phyloP scores from a whole-genome alignment of 2,113 vertebrate genomes.

The Platysternon megacephalum region DNA sequence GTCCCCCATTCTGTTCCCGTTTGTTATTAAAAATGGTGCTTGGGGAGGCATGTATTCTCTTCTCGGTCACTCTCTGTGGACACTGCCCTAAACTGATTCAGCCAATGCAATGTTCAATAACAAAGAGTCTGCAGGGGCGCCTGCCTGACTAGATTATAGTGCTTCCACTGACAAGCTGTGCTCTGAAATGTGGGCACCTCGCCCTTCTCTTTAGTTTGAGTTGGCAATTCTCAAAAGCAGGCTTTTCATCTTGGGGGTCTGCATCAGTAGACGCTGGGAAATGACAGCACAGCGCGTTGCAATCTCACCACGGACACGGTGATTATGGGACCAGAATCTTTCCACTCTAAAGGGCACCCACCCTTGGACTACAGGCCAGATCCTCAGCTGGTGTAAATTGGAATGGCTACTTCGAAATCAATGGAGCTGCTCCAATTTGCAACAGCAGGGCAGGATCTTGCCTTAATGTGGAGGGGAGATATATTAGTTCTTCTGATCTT shows the following conservation, averaged over 20 bases:
- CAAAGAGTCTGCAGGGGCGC: background rate
- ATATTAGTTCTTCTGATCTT: background rate
- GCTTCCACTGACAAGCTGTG: background rate
- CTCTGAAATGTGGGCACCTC: background rate
- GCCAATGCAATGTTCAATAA: background rate
- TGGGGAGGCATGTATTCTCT: background rate
- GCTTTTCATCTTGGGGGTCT: background rate
- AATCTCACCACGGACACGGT: rapidly evolving
- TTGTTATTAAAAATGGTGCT: background rate
- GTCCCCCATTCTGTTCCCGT: background rate
- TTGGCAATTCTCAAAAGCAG: background rate
- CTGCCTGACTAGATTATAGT: rapidly evolving
- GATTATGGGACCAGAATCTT: background rate
- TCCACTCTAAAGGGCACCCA: rapidly evolving
- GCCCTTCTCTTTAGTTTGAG: background rate
- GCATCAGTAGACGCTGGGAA: rapidly evolving
- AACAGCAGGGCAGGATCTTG: background rate
- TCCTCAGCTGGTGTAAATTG: rapidly evolving
- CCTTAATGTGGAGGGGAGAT: background rate
- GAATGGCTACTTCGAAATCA: background rate
- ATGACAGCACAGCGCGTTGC: rapidly evolving
- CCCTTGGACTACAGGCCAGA: background rate
- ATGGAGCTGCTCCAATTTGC: rapidly evolving
- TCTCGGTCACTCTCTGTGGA: background rate
- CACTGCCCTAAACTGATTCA: background rate